Evolutionary conservation across 2,797 vertebrate genomes (phyloP).

Genomic region (Vespertilio murinus): DNA sequence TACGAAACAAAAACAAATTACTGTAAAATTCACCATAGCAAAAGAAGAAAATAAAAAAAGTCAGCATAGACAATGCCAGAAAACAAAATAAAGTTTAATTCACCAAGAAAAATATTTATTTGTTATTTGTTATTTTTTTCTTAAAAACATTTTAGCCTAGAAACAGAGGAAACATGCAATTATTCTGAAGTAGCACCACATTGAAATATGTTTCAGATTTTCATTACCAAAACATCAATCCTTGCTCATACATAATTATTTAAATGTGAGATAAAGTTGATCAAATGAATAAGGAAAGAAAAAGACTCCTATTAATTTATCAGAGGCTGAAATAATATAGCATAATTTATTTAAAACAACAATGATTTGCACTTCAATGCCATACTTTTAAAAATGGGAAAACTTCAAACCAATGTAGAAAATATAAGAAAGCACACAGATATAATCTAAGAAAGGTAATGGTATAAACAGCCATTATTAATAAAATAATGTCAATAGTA

Average conservation of each 20-base stretch:
- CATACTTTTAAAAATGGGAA: not conserved
- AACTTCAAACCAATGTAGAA: not conserved
- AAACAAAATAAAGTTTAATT: conserved; percentile 37
- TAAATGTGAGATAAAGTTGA: conserved; percentile 42
- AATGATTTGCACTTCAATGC: not conserved
- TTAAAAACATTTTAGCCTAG: not conserved
- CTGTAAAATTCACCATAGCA: not conserved
- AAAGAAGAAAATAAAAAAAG: not conserved
- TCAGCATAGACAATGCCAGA: not conserved
- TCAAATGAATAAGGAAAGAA: not conserved
- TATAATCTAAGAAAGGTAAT: not conserved
- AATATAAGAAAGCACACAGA: not conserved
- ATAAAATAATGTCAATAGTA: not conserved
- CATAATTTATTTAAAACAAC: conserved; percentile 24
- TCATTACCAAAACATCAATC: conserved; percentile 22
- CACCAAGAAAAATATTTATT: not conserved
- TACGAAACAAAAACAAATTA: conserved; percentile 36
- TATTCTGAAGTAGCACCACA: not conserved
- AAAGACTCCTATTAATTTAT: not conserved
- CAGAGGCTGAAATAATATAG: conserved; percentile 9
- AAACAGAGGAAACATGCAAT: conserved; percentile 5
- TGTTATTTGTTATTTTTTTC: not conserved
- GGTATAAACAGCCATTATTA: not conserved
- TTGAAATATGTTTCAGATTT: not conserved
- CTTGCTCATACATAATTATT: conserved; percentile 24